A percentile compares a stretch with the other conserved stretches of the same genome.
These are phyloP conservation scores for Odontophorus gujanensis DNA, from an alignment of 2,113 vertebrate species.

Conservation along the genomic window DNA sequence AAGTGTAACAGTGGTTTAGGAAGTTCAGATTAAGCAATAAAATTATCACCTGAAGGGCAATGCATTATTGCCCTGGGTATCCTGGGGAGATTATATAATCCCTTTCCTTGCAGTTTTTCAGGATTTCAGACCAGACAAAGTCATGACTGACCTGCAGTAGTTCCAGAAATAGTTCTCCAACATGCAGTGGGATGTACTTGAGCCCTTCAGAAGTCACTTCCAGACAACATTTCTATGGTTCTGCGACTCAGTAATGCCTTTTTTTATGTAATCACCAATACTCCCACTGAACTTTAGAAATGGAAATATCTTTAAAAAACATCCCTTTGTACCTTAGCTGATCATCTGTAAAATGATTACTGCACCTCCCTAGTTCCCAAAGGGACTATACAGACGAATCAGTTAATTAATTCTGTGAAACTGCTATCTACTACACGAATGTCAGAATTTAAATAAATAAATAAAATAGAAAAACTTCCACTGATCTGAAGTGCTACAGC, in stretches of 20 bases:
- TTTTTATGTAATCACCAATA: not conserved
- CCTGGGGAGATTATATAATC: not conserved
- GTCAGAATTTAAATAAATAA: not conserved
- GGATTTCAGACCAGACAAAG: not conserved
- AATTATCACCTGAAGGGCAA: not conserved
- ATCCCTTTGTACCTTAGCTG: not conserved
- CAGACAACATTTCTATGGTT: not conserved
- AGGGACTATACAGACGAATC: not conserved
- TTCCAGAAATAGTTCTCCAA: not conserved
- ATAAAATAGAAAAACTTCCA: not conserved
- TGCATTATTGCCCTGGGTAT: not conserved
- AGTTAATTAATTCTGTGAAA: not conserved
- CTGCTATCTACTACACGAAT: not conserved
- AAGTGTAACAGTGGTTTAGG: not conserved
- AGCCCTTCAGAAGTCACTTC: not conserved
- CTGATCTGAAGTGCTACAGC: not conserved
- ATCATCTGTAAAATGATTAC: not conserved
- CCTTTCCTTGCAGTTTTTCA: not conserved
- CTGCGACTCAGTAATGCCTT: not conserved
- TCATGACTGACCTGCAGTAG: not conserved
- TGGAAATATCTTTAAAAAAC: not conserved
- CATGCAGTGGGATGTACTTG: fast-evolving
- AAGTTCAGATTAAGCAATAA: not conserved
- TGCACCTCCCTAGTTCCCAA: not conserved
- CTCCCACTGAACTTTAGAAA: not conserved